A percentile compares a stretch with the other conserved stretches of the same genome.
Conservation (phyloP, 2,113 vertebrate species). For the Spheniscus mendiculus region DNA sequence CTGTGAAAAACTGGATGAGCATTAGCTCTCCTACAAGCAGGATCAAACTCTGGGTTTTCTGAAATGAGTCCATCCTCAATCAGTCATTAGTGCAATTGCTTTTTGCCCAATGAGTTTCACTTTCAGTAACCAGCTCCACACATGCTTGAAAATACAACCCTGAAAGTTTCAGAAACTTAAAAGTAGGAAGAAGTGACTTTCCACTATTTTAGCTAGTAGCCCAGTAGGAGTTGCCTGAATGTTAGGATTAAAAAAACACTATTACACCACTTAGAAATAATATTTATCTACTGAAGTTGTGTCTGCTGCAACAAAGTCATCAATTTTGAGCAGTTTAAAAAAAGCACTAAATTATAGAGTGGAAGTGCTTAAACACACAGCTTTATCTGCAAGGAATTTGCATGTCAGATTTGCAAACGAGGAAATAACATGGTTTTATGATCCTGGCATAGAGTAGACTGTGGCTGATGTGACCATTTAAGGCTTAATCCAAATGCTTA, state of each 20-base stretch:
- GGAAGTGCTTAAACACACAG: neutral
- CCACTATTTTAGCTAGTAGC: neutral
- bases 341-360: neutral
- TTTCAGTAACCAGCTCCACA: neutral
- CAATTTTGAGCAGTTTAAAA: neutral
- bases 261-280: conserved; percentile 24
- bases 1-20: neutral
- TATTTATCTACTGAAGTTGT: conserved; percentile 19
- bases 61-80: no score
- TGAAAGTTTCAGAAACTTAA: neutral
- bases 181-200: neutral
- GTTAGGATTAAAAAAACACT: conserved; percentile 5
- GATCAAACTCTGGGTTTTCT: neutral
- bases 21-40: neutral
- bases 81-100: accelerated
- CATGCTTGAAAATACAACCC: neutral
- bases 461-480: neutral
- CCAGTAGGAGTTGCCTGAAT: neutral
- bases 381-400: conserved; percentile 11
- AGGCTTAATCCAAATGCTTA: neutral
- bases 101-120: neutral
- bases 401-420: neutral
- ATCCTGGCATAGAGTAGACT: neutral
- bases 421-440: neutral
- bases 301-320: neutral